phyloP scores from a whole-genome alignment of 2,888 invertebrate genomes.

The Rhagonycha lutea region DNA sequence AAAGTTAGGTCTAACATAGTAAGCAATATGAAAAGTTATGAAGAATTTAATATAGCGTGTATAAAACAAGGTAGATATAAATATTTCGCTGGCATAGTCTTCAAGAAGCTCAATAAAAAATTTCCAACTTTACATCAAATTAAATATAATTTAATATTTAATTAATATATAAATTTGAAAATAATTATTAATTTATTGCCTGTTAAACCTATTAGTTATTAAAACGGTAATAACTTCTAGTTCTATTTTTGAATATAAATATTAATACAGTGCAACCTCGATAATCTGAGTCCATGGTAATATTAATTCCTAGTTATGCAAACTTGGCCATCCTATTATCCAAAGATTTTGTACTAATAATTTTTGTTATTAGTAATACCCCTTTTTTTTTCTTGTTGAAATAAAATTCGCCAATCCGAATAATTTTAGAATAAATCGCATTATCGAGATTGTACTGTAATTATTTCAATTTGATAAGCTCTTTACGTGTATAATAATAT shows the following conservation, averaged over 20 bases:
- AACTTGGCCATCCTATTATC: no score
- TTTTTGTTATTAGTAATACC: no score
- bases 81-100: not conserved
- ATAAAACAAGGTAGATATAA: not conserved
- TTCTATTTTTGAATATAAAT: no score
- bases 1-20: not conserved
- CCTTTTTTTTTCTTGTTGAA: no score
- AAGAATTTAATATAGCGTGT: not conserved
- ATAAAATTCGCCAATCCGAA: no score
- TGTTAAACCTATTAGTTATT: not conserved
- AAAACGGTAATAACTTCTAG: not conserved
- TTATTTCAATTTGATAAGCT: not conserved
- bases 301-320: no score
- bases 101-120: not conserved
- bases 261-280: no score
- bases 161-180: no score
- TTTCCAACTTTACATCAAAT: not conserved
- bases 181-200: not conserved
- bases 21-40: not conserved
- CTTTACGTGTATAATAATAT: not conserved
- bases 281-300: no score
- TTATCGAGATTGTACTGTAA: not conserved
- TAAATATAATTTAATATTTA: no score
- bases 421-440: no score
- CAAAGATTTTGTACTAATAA: no score